Conservation (phyloP, 2,888 invertebrate genomes). For the Acanthoscelides obtectus region DNA sequence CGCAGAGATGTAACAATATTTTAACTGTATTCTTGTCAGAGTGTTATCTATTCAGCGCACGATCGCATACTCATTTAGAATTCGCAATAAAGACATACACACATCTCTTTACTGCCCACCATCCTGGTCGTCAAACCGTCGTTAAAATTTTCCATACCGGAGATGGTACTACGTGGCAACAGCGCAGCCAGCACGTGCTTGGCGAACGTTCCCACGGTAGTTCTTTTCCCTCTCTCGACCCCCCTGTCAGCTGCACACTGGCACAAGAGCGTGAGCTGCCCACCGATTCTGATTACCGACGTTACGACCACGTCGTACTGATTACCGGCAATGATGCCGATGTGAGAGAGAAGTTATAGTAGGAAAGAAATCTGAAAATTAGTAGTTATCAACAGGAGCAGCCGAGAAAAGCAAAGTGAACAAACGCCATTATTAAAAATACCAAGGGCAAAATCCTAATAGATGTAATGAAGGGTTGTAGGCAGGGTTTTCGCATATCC, state of each 20-base stretch:
- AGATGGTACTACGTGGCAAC: not conserved
- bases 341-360: not conserved
- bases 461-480: no score
- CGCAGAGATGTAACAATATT: not conserved
- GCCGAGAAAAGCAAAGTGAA: no score
- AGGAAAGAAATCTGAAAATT: not conserved
- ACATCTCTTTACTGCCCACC: not conserved
- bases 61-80: not conserved
- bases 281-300: not conserved
- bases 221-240: constrained; percentile 23
- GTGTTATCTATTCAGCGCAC: not conserved
- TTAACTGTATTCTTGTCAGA: not conserved
- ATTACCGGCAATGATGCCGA: not conserved
- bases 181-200: constrained; percentile 42
- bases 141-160: not conserved
- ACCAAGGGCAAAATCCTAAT: no score
- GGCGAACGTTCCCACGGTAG: constrained; percentile 49
- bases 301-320: not conserved
- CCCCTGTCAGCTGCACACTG: not conserved
- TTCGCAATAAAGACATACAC: not conserved
- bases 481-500: no score
- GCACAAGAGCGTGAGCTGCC: constrained; percentile 1
- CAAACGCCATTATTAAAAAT: no score
- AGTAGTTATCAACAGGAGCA: no score
- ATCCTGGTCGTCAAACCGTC: not conserved